Base-by-base conservation (phyloP, 2,888 invertebrate species). In the Psylliodes chrysocephalus region DNA sequence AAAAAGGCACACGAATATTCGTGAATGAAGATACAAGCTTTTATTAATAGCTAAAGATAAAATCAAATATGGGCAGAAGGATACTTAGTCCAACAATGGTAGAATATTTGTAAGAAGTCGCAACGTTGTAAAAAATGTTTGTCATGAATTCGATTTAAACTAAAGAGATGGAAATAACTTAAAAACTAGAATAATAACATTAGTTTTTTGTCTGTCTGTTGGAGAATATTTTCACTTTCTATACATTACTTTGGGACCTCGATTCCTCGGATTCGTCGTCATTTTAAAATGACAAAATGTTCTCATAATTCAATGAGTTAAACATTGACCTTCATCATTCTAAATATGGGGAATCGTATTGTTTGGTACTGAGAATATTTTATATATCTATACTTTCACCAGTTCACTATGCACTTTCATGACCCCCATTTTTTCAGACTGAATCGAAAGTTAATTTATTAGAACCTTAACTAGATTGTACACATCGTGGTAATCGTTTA, bases 341-440 rank as follows among this genome's bases (percentile, higher is more conserved):
- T 22, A 25, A 46, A 46, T 8, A 46, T 46, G 14, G 46, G 19
- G 14, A 46, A 46, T 46, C 46, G 19, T 8, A 46, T 46, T 46
- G 46, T 46, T 19, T 17, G 5, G 46, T 46, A 22, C 46, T 46
- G 22, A 46, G 46, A 46, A 46, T 25, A 46, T 22, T 46, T 35
- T 42, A 18, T 42, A 42, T 42, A n/a, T n/a, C n/a, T 33, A 53
- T 19, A 55, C 57, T 57, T 57, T 57, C 57, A 57, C 57, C 30
- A 19, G 18, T 57, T 57, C 25, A 38, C 25, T 42, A 56, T 56
- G 56, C 57, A 57, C 47, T 57, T 57, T 47, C 57, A 15, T 47
- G 46, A 42, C 42, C 42, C 17, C 18, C 42, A 42, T 42, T 42
- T 42, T 18, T 42, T 42, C n/a, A 42, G 5, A 42, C 17, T 15